phyloP scores from a whole-genome alignment of 2,113 vertebrate species.

The Bubo blakistoni region DNA sequence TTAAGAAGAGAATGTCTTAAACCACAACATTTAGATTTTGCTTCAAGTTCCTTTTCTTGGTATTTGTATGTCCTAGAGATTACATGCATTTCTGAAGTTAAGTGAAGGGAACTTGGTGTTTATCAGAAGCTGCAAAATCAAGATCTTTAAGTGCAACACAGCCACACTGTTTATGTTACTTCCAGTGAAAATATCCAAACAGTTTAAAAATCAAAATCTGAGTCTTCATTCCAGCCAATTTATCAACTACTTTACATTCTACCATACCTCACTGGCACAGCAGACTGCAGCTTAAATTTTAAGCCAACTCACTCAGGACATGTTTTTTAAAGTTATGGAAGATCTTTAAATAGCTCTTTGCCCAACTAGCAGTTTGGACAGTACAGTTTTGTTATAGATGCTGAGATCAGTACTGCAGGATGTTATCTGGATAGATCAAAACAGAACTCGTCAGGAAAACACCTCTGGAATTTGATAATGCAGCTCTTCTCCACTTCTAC shows the following conservation, averaged over 20 bases:
- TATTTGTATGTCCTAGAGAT: background rate
- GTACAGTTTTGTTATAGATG: background rate
- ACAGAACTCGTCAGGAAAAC: background rate
- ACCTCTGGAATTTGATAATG: background rate
- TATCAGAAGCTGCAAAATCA: background rate
- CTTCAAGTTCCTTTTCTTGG: background rate
- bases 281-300: background rate
- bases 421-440: background rate
- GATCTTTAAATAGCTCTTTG: constrained; percentile 37
- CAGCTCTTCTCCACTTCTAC: background rate
- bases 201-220: background rate
- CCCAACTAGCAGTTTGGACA: background rate
- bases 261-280: background rate
- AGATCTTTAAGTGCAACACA: background rate
- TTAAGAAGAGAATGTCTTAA: background rate
- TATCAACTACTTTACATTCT: background rate
- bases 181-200: background rate
- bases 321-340: background rate
- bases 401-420: background rate
- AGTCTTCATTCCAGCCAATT: background rate
- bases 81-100: background rate
- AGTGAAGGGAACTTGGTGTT: background rate
- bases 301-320: background rate
- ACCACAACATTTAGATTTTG: background rate
- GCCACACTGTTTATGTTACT: background rate